phyloP scores from a whole-genome alignment of 1,140 invertebrate species.

The Steinernema feltiae region DNA sequence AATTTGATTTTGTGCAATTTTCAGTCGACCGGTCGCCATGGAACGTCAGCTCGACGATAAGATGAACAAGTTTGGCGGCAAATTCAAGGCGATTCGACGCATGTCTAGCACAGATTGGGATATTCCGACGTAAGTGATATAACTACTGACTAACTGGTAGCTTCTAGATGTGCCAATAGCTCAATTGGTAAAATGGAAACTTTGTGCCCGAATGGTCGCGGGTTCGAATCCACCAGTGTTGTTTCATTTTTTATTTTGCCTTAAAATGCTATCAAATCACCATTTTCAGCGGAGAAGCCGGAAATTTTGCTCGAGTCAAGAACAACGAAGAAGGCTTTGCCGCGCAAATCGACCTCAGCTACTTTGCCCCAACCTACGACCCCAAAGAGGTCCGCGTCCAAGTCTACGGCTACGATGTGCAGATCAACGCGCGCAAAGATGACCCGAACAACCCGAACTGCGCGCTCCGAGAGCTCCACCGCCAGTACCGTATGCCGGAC shows the following conservation, averaged over 20 bases:
- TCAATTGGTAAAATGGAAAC: too few species aligned
- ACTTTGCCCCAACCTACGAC: neutral
- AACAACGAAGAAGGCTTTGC: neutral
- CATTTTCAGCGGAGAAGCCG: neutral
- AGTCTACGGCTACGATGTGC: neutral
- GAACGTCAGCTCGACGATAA: neutral
- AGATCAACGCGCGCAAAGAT: constrained; percentile 6
- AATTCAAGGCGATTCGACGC: neutral
- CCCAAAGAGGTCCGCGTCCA: neutral
- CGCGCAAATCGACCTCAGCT: neutral
- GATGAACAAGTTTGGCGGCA: neutral
- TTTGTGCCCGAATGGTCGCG: too few species aligned
- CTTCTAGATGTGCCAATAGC: too few species aligned
- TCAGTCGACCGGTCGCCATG: neutral
- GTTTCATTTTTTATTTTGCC: neutral
- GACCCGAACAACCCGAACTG: neutral
- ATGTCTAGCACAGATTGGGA: constrained; percentile 8
- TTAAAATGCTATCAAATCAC: too few species aligned
- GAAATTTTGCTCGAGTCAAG: neutral
- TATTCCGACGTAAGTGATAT: neutral
- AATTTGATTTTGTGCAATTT: too few species aligned
- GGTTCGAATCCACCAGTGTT: too few species aligned
- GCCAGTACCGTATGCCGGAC: constrained; percentile 12
- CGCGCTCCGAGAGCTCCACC: neutral
- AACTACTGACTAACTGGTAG: too few species aligned